Conservation (phyloP, 2,797 vertebrate genomes). For the Lerista edwardsae region DNA sequence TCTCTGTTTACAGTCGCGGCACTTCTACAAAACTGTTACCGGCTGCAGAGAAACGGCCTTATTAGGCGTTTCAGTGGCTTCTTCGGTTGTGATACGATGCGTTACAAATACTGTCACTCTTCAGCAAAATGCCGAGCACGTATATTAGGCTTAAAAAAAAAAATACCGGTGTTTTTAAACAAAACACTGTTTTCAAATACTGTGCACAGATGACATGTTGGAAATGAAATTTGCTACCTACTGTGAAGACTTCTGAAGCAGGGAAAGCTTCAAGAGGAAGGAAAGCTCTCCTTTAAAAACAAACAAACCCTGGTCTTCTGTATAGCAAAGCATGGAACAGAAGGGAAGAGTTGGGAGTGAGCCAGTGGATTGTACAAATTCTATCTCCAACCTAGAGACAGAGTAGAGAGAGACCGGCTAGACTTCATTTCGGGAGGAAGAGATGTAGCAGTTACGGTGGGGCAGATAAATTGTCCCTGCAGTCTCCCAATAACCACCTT, state of each 20-base stretch:
- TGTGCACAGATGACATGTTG: not conserved
- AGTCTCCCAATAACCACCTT: too few species aligned
- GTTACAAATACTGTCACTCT: conserved; percentile 7
- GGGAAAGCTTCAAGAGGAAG: conserved; percentile 21
- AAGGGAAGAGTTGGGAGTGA: not conserved
- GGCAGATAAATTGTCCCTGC: not conserved
- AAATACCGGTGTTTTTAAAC: not conserved
- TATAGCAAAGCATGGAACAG: not conserved
- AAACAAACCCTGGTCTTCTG: not conserved
- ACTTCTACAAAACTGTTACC: conserved; percentile 33
- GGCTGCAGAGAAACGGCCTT: conserved; percentile 17
- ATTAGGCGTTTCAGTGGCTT: conserved; percentile 31
- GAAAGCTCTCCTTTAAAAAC: conserved; percentile 5
- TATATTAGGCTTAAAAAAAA: not conserved
- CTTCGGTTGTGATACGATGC: rapidly evolving
- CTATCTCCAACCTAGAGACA: not conserved
- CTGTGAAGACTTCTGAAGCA: conserved; percentile 12
- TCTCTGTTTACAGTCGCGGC: conserved; percentile 51
- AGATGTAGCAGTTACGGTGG: not conserved
- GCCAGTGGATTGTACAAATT: not conserved
- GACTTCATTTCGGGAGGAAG: not conserved
- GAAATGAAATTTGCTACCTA: conserved; percentile 6
- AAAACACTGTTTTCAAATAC: not conserved
- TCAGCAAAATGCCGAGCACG: not conserved
- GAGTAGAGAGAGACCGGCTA: not conserved